Percentiles rank a stretch among this genome's conserved stretches.
Conservation (phyloP, 2,113 vertebrate species). For the Oxygymnocypris stewartii region DNA sequence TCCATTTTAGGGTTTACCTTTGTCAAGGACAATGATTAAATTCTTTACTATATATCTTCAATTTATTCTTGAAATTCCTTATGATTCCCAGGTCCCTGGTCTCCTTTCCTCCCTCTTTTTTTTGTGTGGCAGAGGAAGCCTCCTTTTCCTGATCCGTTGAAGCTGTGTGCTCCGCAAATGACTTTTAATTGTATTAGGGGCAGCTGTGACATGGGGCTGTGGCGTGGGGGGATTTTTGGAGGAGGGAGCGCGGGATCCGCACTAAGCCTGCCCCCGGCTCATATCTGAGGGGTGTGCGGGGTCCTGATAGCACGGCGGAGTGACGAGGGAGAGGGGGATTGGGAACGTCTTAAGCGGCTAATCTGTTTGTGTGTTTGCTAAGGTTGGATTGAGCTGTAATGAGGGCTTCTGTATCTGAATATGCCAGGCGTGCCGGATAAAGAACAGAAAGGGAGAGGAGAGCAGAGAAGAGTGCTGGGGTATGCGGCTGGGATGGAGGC, state of each 20-base stretch:
- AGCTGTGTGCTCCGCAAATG: constrained; percentile 77
- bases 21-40: constrained; percentile 12
- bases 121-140: constrained; percentile 10
- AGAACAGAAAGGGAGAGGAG: constrained; percentile 59
- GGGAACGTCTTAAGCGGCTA: constrained; percentile 82
- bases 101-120: background rate
- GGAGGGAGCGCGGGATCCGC: constrained; percentile 67
- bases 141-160: constrained; percentile 71
- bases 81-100: background rate
- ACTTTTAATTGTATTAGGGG: constrained; percentile 85
- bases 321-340: constrained; percentile 76
- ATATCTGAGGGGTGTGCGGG: constrained; percentile 80
- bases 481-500: constrained; percentile 49
- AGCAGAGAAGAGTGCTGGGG: constrained; percentile 26
- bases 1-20: constrained; percentile 26
- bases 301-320: constrained; percentile 77
- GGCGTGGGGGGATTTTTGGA: constrained; percentile 73
- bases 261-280: constrained; percentile 82
- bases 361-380: constrained; percentile 86
- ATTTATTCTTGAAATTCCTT: background rate
- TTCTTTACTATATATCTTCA: constrained; percentile 49
- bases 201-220: constrained; percentile 79
- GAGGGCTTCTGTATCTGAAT: constrained; percentile 84
- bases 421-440: constrained; percentile 80
- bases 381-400: constrained; percentile 84